Base-by-base conservation (phyloP, 2,797 vertebrate genomes). In the Carduelis carduelis region DNA sequence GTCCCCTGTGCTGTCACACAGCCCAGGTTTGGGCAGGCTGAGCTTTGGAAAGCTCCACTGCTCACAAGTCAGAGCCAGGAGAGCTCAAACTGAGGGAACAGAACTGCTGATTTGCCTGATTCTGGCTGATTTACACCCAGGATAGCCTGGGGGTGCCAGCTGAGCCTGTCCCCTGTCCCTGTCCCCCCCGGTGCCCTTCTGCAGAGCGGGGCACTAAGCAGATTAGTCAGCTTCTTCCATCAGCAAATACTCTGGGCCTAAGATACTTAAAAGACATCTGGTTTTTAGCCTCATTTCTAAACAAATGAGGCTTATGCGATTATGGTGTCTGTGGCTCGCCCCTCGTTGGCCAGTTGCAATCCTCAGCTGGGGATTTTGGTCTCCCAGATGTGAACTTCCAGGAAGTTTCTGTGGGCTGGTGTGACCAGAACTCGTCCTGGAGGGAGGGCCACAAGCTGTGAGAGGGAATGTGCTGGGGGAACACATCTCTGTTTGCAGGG, bases 231-330 rank as follows among this genome's bases (percentile, higher is more conserved):
- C 52, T 69, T 85, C 92, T 94, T 95, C 95, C 78, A 85, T 69
- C 87, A 66, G 71, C 3, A 11, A 82, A 59, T 56, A 30, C 80
- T 88, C 10, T 0, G 2, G 47, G 90, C 63, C 86, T 90, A 37
- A 89, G 95, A 89, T 79, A 94, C 91, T 93, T 93, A 92, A 3
- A 87, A 95, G 93, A 95, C 94, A 92, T 92, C 95, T 95, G 93
- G 0, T 91, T 96, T 96, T 95, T 91, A 96, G 44, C 93, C 78
- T 96, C 66, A 39, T 96, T 94, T 93, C 94, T 72, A 13, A 32
- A 74, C 68, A 89, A 90, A 94, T 66, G 81, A 96, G 75, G 91
- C 75, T 96, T 92, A 93, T 80, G 91, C 56, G 93, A 91, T 96
- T 94, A 95, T 19, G 3, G 27, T 44, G 87, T 91, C 94, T 95